A percentile compares a stretch with the other conserved stretches of the same genome.
Evolutionary conservation across 1,140 invertebrate genomes (phyloP).

Genomic region (Halictus rubicundus): DNA sequence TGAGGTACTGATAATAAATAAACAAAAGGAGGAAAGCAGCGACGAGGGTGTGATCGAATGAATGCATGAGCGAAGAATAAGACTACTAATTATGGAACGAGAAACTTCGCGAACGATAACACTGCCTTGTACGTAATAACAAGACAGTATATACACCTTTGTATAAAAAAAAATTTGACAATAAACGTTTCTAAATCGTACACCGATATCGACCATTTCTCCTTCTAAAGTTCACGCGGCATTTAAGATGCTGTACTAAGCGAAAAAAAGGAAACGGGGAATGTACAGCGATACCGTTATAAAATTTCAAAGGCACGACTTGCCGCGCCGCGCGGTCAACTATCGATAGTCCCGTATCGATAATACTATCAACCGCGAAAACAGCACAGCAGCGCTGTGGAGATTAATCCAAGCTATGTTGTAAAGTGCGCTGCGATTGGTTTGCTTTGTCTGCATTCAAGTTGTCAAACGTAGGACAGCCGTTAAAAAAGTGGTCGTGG

Average conservation of each 20-base stretch:
- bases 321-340: not conserved
- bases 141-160: constrained; percentile 63
- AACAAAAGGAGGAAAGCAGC: constrained; percentile 18
- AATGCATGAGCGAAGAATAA: constrained; percentile 34
- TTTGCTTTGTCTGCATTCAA: constrained; percentile 58
- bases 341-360: not conserved
- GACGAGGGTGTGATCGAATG: constrained; percentile 35
- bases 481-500: constrained; percentile 64
- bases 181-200: constrained; percentile 64
- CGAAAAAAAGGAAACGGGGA: not conserved
- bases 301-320: not conserved
- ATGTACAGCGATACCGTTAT: not conserved
- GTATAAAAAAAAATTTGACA: constrained; percentile 68
- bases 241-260: no score
- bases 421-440: constrained; percentile 41
- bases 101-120: constrained; percentile 55
- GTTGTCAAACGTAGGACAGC: constrained; percentile 68
- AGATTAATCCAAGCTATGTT: not conserved
- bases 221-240: not conserved
- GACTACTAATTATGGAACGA: constrained; percentile 57
- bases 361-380: constrained; percentile 33
- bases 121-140: constrained; percentile 49
- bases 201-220: not conserved
- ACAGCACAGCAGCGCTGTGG: constrained; percentile 11
- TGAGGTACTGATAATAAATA: constrained; percentile 47